Evolutionary conservation across 1,140 invertebrate species (phyloP), one percentile per base, ranked within the genome.

Genomic region (Galendromus occidentalis): DNA sequence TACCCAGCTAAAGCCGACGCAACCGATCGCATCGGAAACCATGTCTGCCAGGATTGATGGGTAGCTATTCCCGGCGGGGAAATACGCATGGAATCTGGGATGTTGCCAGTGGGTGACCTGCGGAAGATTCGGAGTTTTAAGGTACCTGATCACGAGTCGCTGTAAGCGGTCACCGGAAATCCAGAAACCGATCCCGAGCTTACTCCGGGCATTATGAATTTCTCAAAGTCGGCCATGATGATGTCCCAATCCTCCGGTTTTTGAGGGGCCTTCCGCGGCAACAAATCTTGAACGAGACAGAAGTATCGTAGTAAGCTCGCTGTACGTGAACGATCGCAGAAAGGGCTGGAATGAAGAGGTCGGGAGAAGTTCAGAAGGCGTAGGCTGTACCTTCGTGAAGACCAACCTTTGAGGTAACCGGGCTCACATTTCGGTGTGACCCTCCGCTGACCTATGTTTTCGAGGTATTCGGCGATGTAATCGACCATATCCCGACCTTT

Each of bases 1-100:
- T 81, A 91, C 88, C 95, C 95, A 98, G 25, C 94, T 97, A 78
- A 98, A 99, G 71, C 95, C 95, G 69, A 98, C 90, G 74, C 91
- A 94, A 1, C 91, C 93, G 67, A 98, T 88, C 14, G 88, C 91
- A 74, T 91, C 88, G 14, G 87, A 86, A 42, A 99, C 75, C 90
- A 99, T 95, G 70, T 98, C 93, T n/a, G 90, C 95, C 18, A 98
- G 78, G 66, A 99, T 95, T 0, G 93, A 96, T 1, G 95, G 93
- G 75, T 86, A 98, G 0, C 88, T 94, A 78, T 97, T 97, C 28
- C 94, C 95, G 0, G 93, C 84, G 1, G 95, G 95, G 74, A 99
- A 98, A 75, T 98, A 99, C 0, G 95, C 95, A 75, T 98, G 94
- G 77, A 99, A 98, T 63, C 91, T 79, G 0, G 95, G 95, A 82